A percentile compares a stretch with the other conserved stretches of the same genome.
phyloP scores from a whole-genome alignment of 2,797 vertebrate genomes.

The Podarcis siculus region DNA sequence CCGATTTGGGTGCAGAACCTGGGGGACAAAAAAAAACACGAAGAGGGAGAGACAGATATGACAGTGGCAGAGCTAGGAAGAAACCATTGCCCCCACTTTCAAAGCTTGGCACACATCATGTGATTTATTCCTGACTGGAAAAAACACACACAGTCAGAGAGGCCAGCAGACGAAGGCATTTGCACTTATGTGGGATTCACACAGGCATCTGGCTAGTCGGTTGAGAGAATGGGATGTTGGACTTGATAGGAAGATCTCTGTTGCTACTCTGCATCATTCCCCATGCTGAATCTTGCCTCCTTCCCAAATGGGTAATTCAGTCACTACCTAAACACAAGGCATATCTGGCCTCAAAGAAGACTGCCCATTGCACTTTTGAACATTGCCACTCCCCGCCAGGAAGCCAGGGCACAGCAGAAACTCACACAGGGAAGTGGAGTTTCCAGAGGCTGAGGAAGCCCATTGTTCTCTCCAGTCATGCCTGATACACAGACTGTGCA shows the following conservation, averaged over 20 bases:
- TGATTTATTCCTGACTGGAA: not conserved
- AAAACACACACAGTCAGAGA: not conserved
- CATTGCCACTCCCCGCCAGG: not conserved
- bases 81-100: not conserved
- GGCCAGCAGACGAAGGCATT: not conserved
- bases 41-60: not conserved
- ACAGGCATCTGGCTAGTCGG: too few relatives aligned
- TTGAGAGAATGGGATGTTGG: too few relatives aligned
- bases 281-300: not conserved
- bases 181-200: too few relatives aligned
- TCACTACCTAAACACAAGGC: not conserved
- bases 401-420: not conserved
- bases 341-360: not conserved
- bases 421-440: not conserved
- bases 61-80: too few relatives aligned
- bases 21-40: not conserved
- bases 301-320: not conserved
- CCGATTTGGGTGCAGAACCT: conserved; percentile 85
- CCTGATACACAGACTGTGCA: not conserved
- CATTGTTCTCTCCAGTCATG: not conserved
- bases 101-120: not conserved
- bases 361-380: not conserved
- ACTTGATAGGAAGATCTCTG: not conserved
- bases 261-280: not conserved
- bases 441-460: not conserved